These are phyloP conservation scores for Sardina pilchardus DNA, from an alignment of 2,113 vertebrate species.

Conservation along the genomic window DNA sequence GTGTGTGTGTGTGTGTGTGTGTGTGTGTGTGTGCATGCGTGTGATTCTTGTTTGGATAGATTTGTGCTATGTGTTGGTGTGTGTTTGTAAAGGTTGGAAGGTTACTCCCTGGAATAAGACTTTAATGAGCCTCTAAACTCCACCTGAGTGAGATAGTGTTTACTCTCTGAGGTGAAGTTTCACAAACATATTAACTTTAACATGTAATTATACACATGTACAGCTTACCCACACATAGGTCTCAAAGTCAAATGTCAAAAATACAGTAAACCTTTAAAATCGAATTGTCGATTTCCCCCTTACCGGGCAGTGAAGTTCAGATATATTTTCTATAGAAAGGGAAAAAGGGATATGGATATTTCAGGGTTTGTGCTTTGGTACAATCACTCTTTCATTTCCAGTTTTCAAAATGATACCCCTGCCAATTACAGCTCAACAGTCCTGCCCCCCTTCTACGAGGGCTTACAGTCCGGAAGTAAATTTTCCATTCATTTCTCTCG, in stretches of 20 bases:
- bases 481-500: too few relatives aligned
- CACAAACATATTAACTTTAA: not conserved
- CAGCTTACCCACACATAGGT: not conserved
- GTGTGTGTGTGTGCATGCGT: not conserved
- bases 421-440: too few relatives aligned
- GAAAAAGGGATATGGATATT: too few relatives aligned
- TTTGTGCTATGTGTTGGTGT: not conserved
- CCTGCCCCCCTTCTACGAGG: too few relatives aligned
- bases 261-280: not conserved
- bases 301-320: too few relatives aligned
- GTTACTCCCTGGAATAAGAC: not conserved
- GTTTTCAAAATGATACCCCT: too few relatives aligned
- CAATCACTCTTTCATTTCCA: too few relatives aligned
- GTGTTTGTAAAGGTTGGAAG: slow-evolving; percentile 3
- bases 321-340: too few relatives aligned
- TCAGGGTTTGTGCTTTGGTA: too few relatives aligned
- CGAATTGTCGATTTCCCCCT: too few relatives aligned
- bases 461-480: too few relatives aligned
- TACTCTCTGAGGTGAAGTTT: not conserved
- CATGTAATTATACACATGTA: not conserved
- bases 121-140: not conserved
- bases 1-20: not conserved
- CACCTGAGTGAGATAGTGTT: not conserved
- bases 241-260: not conserved
- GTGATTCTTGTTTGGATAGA: not conserved